phyloP scores from a whole-genome alignment of 2,113 vertebrate genomes.

The Sciurus niger region DNA sequence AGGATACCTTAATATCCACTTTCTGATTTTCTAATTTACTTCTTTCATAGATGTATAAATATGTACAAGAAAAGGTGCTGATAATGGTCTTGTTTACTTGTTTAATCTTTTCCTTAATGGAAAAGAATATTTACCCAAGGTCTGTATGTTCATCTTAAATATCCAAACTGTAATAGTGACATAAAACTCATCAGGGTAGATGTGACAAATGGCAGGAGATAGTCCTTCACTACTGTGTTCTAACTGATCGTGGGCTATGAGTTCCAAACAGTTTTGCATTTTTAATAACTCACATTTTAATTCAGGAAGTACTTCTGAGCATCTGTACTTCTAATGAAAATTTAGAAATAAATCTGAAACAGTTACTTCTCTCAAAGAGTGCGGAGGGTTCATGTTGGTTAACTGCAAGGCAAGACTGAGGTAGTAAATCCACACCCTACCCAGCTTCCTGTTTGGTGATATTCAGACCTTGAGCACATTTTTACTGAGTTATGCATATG shows the following conservation, averaged over 20 bases:
- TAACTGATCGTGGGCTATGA: background rate
- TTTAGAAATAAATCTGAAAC: background rate
- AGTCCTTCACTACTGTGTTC: background rate
- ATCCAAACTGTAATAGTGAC: background rate
- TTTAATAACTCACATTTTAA: background rate
- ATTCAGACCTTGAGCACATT: background rate
- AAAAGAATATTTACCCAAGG: background rate
- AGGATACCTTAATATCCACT: background rate
- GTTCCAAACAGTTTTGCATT: background rate
- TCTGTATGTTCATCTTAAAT: background rate
- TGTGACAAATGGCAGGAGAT: background rate
- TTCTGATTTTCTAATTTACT: constrained; percentile 5
- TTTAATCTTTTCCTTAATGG: background rate
- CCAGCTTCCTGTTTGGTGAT: background rate
- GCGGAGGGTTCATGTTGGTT: background rate
- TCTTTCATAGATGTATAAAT: background rate
- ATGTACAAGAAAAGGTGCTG: background rate
- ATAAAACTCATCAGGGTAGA: background rate
- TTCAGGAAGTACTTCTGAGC: constrained; percentile 10
- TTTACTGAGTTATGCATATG: background rate
- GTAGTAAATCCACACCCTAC: background rate
- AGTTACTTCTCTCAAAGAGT: background rate
- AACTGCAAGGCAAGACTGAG: background rate
- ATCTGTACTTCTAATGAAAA: background rate
- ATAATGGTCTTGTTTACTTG: background rate